Conservation (phyloP, 2,113 vertebrate genomes). For the Ailuropoda melanoleuca region DNA sequence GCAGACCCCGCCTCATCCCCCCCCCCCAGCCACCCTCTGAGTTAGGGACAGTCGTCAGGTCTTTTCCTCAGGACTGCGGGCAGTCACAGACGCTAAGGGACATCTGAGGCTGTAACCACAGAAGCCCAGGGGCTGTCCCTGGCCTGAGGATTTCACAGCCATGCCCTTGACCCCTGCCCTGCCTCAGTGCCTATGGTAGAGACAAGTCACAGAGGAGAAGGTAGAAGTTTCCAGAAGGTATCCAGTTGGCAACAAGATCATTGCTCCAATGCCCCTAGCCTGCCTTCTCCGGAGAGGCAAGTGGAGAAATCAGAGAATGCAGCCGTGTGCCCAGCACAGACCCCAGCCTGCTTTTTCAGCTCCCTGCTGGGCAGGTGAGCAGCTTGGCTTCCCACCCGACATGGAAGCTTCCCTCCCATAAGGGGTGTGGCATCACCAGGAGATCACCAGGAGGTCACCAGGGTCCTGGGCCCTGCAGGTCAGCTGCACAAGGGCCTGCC, state of each 20-base stretch:
- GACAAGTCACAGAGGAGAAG: neutral
- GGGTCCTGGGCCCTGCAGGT: neutral
- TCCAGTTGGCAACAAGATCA: accelerated
- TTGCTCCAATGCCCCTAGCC: accelerated
- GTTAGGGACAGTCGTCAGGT: accelerated
- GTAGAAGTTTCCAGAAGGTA: neutral
- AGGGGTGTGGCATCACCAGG: neutral
- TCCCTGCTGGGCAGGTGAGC: neutral
- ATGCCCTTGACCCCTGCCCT: neutral
- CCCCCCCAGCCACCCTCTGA: neutral
- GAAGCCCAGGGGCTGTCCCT: neutral
- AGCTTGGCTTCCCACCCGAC: neutral
- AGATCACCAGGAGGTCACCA: neutral
- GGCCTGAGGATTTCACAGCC: neutral
- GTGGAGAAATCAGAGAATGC: neutral
- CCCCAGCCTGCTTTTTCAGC: accelerated
- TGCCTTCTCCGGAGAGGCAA: accelerated
- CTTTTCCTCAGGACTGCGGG: neutral
- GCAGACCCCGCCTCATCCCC: accelerated
- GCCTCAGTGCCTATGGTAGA: neutral
- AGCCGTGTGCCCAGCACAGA: accelerated
- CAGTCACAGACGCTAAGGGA: neutral
- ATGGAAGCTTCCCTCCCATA: neutral
- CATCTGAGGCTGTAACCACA: neutral
- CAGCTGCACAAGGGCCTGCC: neutral